These are phyloP conservation scores for Notodonta ziczac DNA, from an alignment of 2,888 invertebrate genomes.

Conservation along the genomic window DNA sequence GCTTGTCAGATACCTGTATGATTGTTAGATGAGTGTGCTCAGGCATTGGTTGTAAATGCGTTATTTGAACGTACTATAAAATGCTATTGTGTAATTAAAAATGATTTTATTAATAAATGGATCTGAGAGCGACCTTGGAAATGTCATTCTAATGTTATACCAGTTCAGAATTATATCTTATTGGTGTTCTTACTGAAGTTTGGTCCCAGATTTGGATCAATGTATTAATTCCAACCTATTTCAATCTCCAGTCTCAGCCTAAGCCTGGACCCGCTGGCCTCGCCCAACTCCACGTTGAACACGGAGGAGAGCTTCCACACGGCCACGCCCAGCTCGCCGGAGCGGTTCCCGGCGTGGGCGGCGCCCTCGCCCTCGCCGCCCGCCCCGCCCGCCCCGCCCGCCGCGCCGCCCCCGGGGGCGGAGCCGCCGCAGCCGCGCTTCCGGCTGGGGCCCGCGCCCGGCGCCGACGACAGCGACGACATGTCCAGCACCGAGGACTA, in stretches of 20 bases:
- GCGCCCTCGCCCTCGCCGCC: constrained; percentile 40
- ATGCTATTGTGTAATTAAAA: too few relatives aligned
- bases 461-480: constrained; percentile 82
- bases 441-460: constrained; percentile 66
- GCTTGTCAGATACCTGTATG: too few relatives aligned
- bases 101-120: too few relatives aligned
- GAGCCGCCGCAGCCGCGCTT: constrained; percentile 52
- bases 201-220: too few relatives aligned
- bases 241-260: constrained; percentile 84
- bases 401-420: neutral
- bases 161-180: too few relatives aligned
- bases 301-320: constrained; percentile 91
- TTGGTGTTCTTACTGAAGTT: too few relatives aligned
- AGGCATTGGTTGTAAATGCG: too few relatives aligned
- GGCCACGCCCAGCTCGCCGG: constrained; percentile 84
- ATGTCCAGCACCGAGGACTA: constrained; percentile 86
- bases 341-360: constrained; percentile 44
- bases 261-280: constrained; percentile 85
- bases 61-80: too few relatives aligned
- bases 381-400: constrained; percentile 15
- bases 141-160: too few relatives aligned
- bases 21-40: too few relatives aligned
- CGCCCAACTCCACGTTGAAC: constrained; percentile 72
- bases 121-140: too few relatives aligned
- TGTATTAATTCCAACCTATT: neutral